A percentile compares a stretch with the other conserved stretches of the same genome.
These are phyloP conservation scores for Acleris holmiana DNA, from an alignment of 2,888 invertebrate species.

Conservation along the genomic window DNA sequence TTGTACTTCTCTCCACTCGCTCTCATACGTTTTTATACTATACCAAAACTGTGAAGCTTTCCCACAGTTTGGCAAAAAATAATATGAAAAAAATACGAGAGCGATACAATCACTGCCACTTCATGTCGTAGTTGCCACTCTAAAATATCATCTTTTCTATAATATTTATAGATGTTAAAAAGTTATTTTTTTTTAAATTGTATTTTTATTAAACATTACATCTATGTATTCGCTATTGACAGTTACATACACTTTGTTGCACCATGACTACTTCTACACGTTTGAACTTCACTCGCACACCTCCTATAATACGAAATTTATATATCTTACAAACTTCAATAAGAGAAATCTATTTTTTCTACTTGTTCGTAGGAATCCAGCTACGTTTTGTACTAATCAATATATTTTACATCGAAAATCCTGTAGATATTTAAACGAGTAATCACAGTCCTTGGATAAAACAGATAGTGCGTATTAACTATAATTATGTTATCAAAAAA, in stretches of 20 bases:
- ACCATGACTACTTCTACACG: conserved; percentile 18
- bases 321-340: conserved; percentile 25
- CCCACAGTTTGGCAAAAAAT: too few relatives aligned
- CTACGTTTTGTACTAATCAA: conserved; percentile 24
- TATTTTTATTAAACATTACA: too few relatives aligned
- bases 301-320: conserved; percentile 34
- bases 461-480: conserved; percentile 13
- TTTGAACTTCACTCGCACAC: conserved; percentile 5
- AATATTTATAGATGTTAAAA: too few relatives aligned
- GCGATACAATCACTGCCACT: too few relatives aligned
- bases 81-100: too few relatives aligned
- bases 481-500: too few relatives aligned
- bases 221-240: conserved; percentile 17
- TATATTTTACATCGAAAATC: conserved; percentile 13
- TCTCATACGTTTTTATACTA: too few relatives aligned
- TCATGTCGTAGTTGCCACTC: too few relatives aligned
- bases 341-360: conserved; percentile 21
- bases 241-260: conserved; percentile 17
- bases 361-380: conserved; percentile 5
- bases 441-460: conserved; percentile 28
- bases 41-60: too few relatives aligned
- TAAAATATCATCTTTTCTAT: too few relatives aligned
- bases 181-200: too few relatives aligned
- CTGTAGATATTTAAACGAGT: conserved; percentile 7
- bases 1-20: too few relatives aligned